These are phyloP conservation scores for Hemibagrus guttatus DNA, from an alignment of 2,797 vertebrate genomes.

Conservation along the genomic window DNA sequence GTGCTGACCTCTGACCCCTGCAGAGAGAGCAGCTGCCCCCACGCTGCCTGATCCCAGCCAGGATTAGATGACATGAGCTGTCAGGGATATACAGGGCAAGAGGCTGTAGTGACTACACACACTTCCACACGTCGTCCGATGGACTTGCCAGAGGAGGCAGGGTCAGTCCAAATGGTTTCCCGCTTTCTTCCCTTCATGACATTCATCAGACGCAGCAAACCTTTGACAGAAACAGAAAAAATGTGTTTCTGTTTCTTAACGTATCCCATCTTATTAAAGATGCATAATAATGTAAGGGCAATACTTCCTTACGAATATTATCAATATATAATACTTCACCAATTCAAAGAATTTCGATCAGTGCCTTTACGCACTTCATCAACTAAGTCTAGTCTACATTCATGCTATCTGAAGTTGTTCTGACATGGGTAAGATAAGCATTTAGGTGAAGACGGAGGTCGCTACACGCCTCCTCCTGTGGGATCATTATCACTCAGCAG, in stretches of 20 bases:
- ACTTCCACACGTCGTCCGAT: slow-evolving; percentile 25
- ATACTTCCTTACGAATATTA: neutral
- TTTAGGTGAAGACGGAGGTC: neutral
- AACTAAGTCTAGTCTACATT: neutral
- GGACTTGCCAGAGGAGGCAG: slow-evolving; percentile 43
- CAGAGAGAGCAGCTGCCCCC: slow-evolving; percentile 61
- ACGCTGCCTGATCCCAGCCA: slow-evolving; percentile 18
- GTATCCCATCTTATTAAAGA: neutral
- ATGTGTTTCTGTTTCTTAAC: neutral
- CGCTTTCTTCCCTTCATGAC: slow-evolving; percentile 44
- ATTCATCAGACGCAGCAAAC: neutral
- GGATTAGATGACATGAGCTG: slow-evolving; percentile 37
- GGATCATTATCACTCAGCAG: slow-evolving; percentile 13
- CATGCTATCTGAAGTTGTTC: neutral
- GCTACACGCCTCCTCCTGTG: neutral
- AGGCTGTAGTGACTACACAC: neutral
- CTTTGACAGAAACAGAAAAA: neutral
- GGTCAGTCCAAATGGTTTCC: slow-evolving; percentile 41
- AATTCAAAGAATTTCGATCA: neutral
- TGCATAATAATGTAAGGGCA: neutral
- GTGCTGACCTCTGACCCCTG: slow-evolving; percentile 43
- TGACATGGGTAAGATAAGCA: neutral
- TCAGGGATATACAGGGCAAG: slow-evolving; percentile 15
- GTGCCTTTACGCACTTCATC: neutral
- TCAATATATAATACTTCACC: neutral